Evolutionary conservation across 2,888 invertebrate genomes (phyloP).

Genomic region (Agapostemon virescens): DNA sequence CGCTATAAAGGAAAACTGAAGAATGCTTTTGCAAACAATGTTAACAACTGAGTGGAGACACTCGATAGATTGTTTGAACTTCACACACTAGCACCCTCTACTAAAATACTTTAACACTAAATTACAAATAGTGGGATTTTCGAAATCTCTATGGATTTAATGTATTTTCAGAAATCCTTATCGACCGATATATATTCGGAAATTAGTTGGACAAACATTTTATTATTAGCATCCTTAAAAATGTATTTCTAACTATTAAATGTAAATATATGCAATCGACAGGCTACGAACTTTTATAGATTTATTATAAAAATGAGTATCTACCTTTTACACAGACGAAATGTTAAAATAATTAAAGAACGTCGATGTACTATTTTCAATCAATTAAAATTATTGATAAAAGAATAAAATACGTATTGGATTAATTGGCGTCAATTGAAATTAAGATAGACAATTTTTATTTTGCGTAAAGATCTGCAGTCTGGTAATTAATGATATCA

Average conservation of each 20-base stretch:
- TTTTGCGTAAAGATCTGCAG: too few relatives aligned
- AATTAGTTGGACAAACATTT: not conserved
- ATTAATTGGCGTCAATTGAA: too few relatives aligned
- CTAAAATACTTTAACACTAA: not conserved
- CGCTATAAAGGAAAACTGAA: not conserved
- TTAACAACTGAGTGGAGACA: not conserved
- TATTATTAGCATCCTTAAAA: not conserved
- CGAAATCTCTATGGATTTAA: not conserved
- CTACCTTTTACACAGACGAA: too few relatives aligned
- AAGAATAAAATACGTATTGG: too few relatives aligned
- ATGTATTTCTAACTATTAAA: not conserved
- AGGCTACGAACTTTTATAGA: too few relatives aligned
- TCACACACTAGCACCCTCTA: slow-evolving; percentile 1
- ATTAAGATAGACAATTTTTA: too few relatives aligned
- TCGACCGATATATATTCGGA: not conserved
- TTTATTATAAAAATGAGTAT: too few relatives aligned
- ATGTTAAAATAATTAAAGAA: too few relatives aligned
- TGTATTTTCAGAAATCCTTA: not conserved
- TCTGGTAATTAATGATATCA: not conserved
- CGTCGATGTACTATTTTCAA: too few relatives aligned
- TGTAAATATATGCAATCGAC: not conserved
- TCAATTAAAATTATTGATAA: too few relatives aligned
- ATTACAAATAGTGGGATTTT: not conserved
- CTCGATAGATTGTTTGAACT: not conserved
- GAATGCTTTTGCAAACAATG: not conserved